Evolutionary conservation across 2,888 invertebrate genomes (phyloP), one percentile per base, ranked within the genome.

Genomic region (Catocala fraxini): DNA sequence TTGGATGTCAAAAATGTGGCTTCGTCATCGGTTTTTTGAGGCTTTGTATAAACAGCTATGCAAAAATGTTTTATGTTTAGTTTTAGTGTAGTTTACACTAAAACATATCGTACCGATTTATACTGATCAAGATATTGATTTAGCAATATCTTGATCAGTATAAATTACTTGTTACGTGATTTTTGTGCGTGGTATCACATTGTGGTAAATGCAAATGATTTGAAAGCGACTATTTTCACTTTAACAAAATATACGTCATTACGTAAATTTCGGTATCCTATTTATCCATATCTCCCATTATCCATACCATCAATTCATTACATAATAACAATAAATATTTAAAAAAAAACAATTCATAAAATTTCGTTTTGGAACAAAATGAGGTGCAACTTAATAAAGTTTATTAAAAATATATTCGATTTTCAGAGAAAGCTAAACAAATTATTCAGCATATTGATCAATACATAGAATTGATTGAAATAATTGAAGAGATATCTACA

Each of bases 391-490:
- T 39, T 0, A 39, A 0, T 39, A 25, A 25, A 39, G 35, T 15
- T 6, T 7, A 49, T 10, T 43, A n/a, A 64, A 45, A 25, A 5
- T 41, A 15, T 51, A 12, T 51, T 51, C 0, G 7, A 12, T 63
- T 91, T 88, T 64, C 87, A 92, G 91, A 81, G 57, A 76, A 80
- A 68, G 61, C 82, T 12, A 69, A 80, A 34, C 68, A 82, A 33
- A 77, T 91, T 7, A 59, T 88, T 56, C 76, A 86, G 52, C 86
- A 88, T 54, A 87, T 92, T 35, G 87, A 91, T 56, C 84, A 89
- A 68, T 91, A 89, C 56, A 88, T 91, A 62, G 88, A 91, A 70
- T 68, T 89, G 6, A 83, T 89, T 56, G 88, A 91, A 82, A 85
- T 85, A 42, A 81, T 90, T n/a, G 88, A 89, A 80, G 89, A 90